These are phyloP conservation scores for Aptenodytes forsteri DNA, from an alignment of 2,113 vertebrate genomes.

Conservation along the genomic window DNA sequence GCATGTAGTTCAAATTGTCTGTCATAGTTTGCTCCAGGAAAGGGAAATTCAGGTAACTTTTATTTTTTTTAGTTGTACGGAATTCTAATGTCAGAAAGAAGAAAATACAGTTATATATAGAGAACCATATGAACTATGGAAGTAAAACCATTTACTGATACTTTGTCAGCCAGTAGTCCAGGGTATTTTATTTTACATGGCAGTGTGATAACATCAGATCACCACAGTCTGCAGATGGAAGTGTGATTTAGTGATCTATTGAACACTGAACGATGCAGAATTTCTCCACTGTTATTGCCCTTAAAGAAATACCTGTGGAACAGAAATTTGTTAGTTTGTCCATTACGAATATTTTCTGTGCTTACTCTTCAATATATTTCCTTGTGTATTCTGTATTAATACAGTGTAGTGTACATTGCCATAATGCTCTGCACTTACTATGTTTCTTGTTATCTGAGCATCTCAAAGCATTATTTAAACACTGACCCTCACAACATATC, in stretches of 20 bases:
- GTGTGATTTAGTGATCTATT: background rate
- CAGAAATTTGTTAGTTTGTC: background rate
- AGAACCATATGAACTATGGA: background rate
- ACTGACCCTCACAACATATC: background rate
- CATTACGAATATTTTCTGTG: background rate
- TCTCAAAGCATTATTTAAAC: background rate
- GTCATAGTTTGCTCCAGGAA: background rate
- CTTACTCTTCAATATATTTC: background rate
- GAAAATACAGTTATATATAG: background rate
- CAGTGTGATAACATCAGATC: background rate
- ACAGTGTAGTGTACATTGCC: background rate
- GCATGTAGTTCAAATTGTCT: background rate
- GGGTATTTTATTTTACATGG: slow-evolving; percentile 5
- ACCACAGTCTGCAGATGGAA: background rate
- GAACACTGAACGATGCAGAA: background rate
- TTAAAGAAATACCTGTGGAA: background rate
- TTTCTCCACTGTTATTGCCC: background rate
- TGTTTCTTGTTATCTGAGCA: background rate
- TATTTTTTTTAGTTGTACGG: background rate
- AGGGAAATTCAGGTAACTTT: background rate
- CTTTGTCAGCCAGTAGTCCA: background rate
- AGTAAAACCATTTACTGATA: background rate
- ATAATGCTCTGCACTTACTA: background rate
- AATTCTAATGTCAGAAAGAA: background rate
- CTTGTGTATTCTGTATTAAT: background rate